Conservation (phyloP, 2,113 vertebrate genomes). For the Neomonachus schauinslandi region DNA sequence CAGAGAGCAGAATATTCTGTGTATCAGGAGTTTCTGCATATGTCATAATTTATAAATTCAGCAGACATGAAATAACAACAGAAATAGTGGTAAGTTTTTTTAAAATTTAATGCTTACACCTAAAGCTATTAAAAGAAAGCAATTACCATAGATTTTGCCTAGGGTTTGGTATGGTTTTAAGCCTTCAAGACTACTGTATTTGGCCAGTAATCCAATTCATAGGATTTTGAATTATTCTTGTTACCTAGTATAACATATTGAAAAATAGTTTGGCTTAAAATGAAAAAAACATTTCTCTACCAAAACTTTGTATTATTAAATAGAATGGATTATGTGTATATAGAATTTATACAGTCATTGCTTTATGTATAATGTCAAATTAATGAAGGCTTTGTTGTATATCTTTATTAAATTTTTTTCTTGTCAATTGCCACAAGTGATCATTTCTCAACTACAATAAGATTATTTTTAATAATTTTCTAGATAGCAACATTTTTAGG, state of each 20-base stretch:
- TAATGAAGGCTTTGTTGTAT: not conserved
- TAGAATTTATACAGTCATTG: not conserved
- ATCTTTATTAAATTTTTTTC: constrained; percentile 34
- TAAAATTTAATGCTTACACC: constrained; percentile 61
- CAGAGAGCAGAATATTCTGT: constrained; percentile 97
- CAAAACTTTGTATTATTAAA: constrained; percentile 19
- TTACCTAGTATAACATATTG: not conserved
- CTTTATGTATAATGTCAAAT: constrained; percentile 27
- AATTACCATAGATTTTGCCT: constrained; percentile 36
- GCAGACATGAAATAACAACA: constrained; percentile 95
- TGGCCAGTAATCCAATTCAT: constrained; percentile 18
- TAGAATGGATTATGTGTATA: not conserved
- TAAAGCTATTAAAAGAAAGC: not conserved
- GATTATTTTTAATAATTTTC: constrained; percentile 39
- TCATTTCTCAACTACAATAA: not conserved
- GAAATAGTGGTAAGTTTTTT: constrained; percentile 94
- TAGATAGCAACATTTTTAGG: not conserved
- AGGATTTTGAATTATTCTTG: constrained; percentile 24
- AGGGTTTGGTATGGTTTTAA: constrained; percentile 49
- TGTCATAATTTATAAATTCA: constrained; percentile 96
- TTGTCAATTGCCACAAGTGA: constrained; percentile 4
- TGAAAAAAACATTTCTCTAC: constrained; percentile 9
- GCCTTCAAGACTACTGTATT: not conserved
- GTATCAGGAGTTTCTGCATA: constrained; percentile 97
- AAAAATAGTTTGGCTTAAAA: constrained; percentile 8